Base-by-base conservation (phyloP, 1,140 invertebrate genomes). In the Paraescarpia echinospica region DNA sequence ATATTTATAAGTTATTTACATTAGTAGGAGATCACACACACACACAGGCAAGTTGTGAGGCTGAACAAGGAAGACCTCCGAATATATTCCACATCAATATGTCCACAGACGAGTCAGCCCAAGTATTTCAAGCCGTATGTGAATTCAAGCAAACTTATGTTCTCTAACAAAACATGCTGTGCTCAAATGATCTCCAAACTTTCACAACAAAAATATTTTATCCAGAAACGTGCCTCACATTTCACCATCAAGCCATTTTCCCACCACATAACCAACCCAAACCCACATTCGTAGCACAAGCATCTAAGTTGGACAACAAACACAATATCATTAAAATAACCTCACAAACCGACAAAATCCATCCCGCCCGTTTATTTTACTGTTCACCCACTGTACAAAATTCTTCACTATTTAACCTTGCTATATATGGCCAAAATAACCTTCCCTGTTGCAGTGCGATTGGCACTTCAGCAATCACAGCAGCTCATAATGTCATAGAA, bases 1-100 rank as follows among this genome's bases (percentile, higher is more conserved):
- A 77, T 77, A 77, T 77, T 77, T 77, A 77, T 77, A 77, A 77
- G 59, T 77, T 77, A 77, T 77, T 77, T 77, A 77, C 59, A 77
- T 22, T 77, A 77, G 4, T 27, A 22, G 59, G 59, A 77, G 59
- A 77, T 77, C 59, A 77, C 59, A n/a, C 14, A 77, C 27, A 31
- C 41, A 41, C 41, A 77, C 22, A 18, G 59, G 59, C 59, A 77
- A 77, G 59, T 31, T 77, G 18, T 77, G 59, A 31, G 22, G 59
- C 59, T 77, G 59, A 77, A 77, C 22, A 77, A 77, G 8, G 59
- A 77, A 77, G 59, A 77, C 59, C 59, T 77, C 59, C 12, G 27
- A 1, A 77, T 27, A 77, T 77, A 77, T 77, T 77, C 59, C 59
- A 77, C 9, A 77, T 27, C 59, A 77, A 77, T 9, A 77, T 18